Conservation (phyloP, 2,888 invertebrate genomes). For the Lasioglossum calceatum region DNA sequence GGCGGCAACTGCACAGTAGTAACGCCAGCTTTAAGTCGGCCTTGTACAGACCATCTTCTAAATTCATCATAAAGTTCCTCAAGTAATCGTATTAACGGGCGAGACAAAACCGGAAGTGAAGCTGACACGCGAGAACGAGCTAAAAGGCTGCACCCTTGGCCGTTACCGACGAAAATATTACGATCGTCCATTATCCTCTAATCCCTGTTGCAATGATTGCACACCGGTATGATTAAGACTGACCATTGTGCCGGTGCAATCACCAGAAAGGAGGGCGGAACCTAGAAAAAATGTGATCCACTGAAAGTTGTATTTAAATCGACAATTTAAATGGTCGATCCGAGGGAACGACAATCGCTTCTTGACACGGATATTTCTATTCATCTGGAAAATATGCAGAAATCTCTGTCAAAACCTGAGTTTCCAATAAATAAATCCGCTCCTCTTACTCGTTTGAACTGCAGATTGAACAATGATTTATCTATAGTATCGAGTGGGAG, state of each 20-base stretch:
- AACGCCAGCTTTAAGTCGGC: neutral
- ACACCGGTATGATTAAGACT: neutral
- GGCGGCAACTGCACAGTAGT: neutral
- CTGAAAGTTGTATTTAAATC: neutral
- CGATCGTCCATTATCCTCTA: conserved; percentile 42
- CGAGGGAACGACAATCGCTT: neutral
- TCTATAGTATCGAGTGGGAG: no score
- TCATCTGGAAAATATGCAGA: neutral
- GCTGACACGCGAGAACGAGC: neutral
- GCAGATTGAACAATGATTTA: no score
- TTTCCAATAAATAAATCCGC: neutral
- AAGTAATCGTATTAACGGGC: conserved; percentile 33
- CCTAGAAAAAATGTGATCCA: neutral
- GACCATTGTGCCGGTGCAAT: conserved; percentile 2
- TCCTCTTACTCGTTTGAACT: no score
- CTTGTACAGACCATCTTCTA: conserved; percentile 27
- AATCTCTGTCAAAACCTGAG: neutral
- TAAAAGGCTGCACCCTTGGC: conserved; percentile 28
- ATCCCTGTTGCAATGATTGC: conserved; percentile 22
- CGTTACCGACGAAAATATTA: conserved; percentile 28
- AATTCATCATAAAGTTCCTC: conserved; percentile 42
- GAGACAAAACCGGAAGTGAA: conserved; percentile 39
- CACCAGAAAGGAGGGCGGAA: no score
- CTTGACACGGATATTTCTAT: neutral
- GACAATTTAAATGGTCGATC: neutral